These are phyloP conservation scores for Enteromius paludinosus DNA, from an alignment of 2,797 vertebrate species.

Conservation along the genomic window DNA sequence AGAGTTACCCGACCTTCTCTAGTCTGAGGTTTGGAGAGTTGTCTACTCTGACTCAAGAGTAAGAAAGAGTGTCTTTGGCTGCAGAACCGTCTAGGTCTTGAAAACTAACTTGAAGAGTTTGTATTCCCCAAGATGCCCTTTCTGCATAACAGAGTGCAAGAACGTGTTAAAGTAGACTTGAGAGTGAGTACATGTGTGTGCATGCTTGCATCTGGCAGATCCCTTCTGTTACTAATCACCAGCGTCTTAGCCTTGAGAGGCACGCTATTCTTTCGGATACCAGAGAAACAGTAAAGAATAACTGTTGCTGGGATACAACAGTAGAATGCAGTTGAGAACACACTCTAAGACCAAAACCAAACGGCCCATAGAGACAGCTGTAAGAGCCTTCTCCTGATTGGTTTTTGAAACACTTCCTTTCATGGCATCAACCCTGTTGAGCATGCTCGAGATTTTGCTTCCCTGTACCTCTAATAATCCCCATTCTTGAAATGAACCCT, in stretches of 20 bases:
- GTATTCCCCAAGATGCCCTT: slow-evolving; percentile 33
- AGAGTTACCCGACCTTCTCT: slow-evolving; percentile 74
- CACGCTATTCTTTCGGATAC: slow-evolving; percentile 61
- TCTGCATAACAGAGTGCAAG: slow-evolving; percentile 16
- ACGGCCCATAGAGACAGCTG: slow-evolving; percentile 69
- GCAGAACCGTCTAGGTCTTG: slow-evolving; percentile 45
- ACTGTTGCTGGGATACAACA: slow-evolving; percentile 65
- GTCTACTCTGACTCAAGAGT: slow-evolving; percentile 1
- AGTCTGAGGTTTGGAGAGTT: slow-evolving; percentile 49
- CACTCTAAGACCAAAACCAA: slow-evolving; percentile 65
- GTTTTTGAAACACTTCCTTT: slow-evolving; percentile 69
- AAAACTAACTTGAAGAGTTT: slow-evolving; percentile 59
- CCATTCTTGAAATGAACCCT: slow-evolving; percentile 67
- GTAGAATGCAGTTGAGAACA: slow-evolving; percentile 70
- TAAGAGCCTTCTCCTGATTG: slow-evolving; percentile 72
- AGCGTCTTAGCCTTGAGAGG: slow-evolving; percentile 57
- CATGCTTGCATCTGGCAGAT: slow-evolving; percentile 34
- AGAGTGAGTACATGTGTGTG: slow-evolving; percentile 24
- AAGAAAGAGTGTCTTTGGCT: slow-evolving; percentile 5
- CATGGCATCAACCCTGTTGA: slow-evolving; percentile 68
- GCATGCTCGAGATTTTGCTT: slow-evolving; percentile 61
- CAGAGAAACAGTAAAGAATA: slow-evolving; percentile 68
- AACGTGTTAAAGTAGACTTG: slow-evolving; percentile 39
- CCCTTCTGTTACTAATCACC: slow-evolving; percentile 48
- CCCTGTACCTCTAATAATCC: slow-evolving; percentile 66